Conservation (phyloP, 1,140 invertebrate species). For the Eufriesea mexicana region DNA sequence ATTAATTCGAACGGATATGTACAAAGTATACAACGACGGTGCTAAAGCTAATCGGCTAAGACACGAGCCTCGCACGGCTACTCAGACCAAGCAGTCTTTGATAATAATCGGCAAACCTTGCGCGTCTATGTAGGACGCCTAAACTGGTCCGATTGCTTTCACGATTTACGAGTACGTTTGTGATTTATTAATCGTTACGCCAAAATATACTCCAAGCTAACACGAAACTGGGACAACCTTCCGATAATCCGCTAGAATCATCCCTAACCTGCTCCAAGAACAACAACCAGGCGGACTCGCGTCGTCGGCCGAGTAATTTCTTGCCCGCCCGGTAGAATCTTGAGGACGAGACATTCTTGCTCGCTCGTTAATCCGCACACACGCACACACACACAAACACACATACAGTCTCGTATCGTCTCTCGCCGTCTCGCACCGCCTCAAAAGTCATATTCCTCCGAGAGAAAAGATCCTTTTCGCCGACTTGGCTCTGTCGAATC, state of each 20-base stretch:
- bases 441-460: constrained; percentile 6
- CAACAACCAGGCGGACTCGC: constrained; percentile 9
- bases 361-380: neutral
- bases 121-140: constrained; percentile 15
- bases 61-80: neutral
- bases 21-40: neutral
- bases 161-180: constrained; percentile 29
- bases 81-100: neutral
- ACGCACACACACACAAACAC: too few species aligned
- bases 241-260: constrained; percentile 28
- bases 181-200: constrained; percentile 31
- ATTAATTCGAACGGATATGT: neutral
- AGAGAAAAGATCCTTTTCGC: neutral
- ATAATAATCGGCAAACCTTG: constrained; percentile 25
- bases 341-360: neutral
- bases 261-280: constrained; percentile 27
- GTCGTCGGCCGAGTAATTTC: neutral
- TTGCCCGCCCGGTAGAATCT: neutral
- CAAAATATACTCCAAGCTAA: constrained; percentile 26
- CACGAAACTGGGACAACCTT: constrained; percentile 21
- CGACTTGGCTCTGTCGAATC: neutral
- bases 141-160: constrained; percentile 29
- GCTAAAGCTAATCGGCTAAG: constrained; percentile 30
- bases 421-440: too few species aligned
- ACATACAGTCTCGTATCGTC: too few species aligned